These are phyloP conservation scores for Cecropterus lyciades DNA, from an alignment of 1,140 invertebrate genomes.

Conservation along the genomic window DNA sequence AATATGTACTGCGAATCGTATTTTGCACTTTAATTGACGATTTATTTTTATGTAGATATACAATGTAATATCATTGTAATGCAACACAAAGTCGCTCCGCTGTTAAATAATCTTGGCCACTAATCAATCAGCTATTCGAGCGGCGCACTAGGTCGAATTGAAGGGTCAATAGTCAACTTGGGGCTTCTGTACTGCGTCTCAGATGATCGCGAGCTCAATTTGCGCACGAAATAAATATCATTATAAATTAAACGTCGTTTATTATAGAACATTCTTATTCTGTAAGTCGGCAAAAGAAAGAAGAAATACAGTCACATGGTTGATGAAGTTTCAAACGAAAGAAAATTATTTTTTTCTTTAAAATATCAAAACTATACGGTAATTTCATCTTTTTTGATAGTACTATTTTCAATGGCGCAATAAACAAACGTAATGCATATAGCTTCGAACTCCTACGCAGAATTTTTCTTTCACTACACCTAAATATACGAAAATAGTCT, in stretches of 20 bases:
- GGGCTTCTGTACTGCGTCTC: background rate
- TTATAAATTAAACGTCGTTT: no score
- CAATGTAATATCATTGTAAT: background rate
- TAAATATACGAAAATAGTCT: background rate
- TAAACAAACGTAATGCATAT: background rate
- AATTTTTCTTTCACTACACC: background rate
- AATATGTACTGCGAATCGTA: no score
- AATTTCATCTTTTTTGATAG: background rate
- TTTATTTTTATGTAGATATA: background rate
- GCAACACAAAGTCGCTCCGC: background rate
- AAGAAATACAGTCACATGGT: no score
- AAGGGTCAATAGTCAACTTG: constrained; percentile 1
- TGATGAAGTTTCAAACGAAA: no score
- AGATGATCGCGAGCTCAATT: no score
- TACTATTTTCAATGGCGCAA: background rate
- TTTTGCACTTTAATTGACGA: no score
- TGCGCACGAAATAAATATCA: no score
- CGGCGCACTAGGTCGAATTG: background rate
- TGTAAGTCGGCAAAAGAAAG: no score
- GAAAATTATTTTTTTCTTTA: no score
- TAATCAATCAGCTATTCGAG: background rate
- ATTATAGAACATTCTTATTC: no score
- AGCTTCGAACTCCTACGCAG: background rate
- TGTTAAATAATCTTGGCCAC: background rate
- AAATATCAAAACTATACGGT: no score